Evolutionary conservation across 2,113 vertebrate species (phyloP), one percentile per base, ranked within the genome.

Genomic region (zebrafish (Danio rerio)): DNA sequence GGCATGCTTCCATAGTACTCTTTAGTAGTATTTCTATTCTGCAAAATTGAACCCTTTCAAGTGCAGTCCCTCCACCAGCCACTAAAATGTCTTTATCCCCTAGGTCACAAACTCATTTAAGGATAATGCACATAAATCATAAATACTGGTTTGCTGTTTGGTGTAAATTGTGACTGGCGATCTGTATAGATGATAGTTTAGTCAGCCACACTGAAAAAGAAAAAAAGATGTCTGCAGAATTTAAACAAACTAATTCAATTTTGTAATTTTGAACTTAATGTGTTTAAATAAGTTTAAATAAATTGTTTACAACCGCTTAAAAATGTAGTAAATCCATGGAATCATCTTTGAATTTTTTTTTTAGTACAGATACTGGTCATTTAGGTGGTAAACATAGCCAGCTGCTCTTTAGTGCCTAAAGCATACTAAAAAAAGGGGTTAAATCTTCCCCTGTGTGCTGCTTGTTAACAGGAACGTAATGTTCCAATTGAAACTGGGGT

Each of bases 381-480:
- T 78, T 65, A 63, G n/a, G 1, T 45, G 20, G 13, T 53, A 13
- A 56, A 20, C 43, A 62, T 50, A 73, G 7, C 43, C 78, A 45
- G 8, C 59, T 56, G 11, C 31, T 71, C 50, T 59, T 7, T 40
- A 18, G 31, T 62, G 70, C 71, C 55, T 43, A 55, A 42, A 69
- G 69, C 68, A 58, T 40, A 1, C 49, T 52, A 31, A 31, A 31
- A n/a, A 62, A 83, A 58, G 49, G 40, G 70, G 55, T 47, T 56
- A 59, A 77, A 81, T 81, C 68, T 73, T 72, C 43, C 49, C 71
- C 72, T 2, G 20, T 77, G 50, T 49, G 70, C 40, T 31, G 18
- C 12, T 86, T 77, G 63, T 70, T 75, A 70, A 42, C 21, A 8
- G 62, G 55, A 31, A 86, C 18, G 9, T 80, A 49, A 56, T 50